phyloP scores from a whole-genome alignment of 2,113 vertebrate genomes.

The Tragelaphus strepsiceros region DNA sequence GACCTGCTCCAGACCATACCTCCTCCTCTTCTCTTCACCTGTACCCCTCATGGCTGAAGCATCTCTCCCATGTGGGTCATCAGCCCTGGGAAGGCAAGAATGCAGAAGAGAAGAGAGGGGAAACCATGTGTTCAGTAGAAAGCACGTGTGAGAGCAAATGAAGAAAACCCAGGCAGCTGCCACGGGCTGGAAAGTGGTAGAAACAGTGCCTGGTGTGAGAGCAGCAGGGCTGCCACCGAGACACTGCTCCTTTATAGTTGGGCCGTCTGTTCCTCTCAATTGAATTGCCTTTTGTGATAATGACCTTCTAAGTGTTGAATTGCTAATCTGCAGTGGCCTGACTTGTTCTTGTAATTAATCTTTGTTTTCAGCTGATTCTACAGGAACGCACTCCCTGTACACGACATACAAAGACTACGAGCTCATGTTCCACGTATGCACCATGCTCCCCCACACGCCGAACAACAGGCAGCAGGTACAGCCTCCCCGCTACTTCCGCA shows the following conservation, averaged over 20 bases:
- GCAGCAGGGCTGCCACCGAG: accelerated
- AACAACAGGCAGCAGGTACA: conserved; percentile 97
- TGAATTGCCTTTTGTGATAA: not conserved
- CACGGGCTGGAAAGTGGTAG: not conserved
- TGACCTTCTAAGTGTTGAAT: not conserved
- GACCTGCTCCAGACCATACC: accelerated
- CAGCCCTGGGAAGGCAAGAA: too few relatives aligned
- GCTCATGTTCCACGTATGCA: conserved; percentile 98
- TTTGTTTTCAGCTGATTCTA: conserved; percentile 91
- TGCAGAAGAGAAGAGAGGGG: too few relatives aligned
- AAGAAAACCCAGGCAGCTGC: accelerated
- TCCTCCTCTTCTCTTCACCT: not conserved
- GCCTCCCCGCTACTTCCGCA: not conserved
- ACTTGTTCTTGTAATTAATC: conserved; percentile 29
- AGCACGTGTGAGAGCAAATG: not conserved
- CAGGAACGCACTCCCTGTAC: conserved; percentile 96
- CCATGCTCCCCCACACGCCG: conserved; percentile 96
- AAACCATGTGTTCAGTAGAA: not conserved
- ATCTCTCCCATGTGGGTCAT: not conserved
- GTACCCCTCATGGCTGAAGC: accelerated
- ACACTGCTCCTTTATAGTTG: accelerated
- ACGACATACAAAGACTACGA: conserved; percentile 99
- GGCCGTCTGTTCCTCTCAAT: accelerated
- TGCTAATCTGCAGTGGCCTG: conserved; percentile 9
- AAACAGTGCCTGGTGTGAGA: too few relatives aligned